phyloP scores from a whole-genome alignment of 2,888 invertebrate genomes.

The Drosophila bunnanda region DNA sequence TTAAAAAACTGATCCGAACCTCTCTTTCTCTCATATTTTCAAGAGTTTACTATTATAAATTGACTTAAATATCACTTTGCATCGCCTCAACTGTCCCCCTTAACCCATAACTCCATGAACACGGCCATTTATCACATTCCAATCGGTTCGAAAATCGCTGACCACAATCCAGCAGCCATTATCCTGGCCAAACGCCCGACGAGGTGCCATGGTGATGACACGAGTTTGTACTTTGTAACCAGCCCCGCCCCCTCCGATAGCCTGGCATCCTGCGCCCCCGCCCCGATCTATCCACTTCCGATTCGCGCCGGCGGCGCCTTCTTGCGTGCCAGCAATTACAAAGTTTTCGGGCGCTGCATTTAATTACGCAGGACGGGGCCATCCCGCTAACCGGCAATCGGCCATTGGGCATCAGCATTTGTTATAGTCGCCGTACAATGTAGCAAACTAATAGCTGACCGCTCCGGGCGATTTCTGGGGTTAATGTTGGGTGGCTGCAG shows the following conservation, averaged over 20 bases:
- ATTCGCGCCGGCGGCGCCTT: slow-evolving; percentile 64
- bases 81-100: background rate
- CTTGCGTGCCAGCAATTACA: slow-evolving; percentile 74
- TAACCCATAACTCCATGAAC: slow-evolving; percentile 3
- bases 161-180: slow-evolving; percentile 23
- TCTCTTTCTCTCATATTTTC: background rate
- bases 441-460: slow-evolving; percentile 68
- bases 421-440: slow-evolving; percentile 55
- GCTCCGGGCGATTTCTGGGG: slow-evolving; percentile 30
- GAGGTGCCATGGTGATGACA: slow-evolving; percentile 22
- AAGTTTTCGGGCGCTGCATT: slow-evolving; percentile 73
- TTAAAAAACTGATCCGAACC: too few relatives aligned
- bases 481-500: slow-evolving; percentile 3
- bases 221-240: slow-evolving; percentile 24
- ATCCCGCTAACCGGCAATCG: slow-evolving; percentile 14
- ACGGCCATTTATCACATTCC: slow-evolving; percentile 15
- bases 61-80: background rate
- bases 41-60: background rate
- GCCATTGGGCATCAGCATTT: slow-evolving; percentile 47
- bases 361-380: slow-evolving; percentile 60
- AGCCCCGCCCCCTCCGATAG: too few relatives aligned
- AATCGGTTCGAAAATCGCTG: slow-evolving; percentile 7
- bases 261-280: background rate
- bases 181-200: background rate
- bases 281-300: slow-evolving; percentile 1